Percentiles rank a stretch among this genome's conserved stretches.
Conservation (phyloP, 2,888 invertebrate genomes). For the Tanypteryx hageni region DNA sequence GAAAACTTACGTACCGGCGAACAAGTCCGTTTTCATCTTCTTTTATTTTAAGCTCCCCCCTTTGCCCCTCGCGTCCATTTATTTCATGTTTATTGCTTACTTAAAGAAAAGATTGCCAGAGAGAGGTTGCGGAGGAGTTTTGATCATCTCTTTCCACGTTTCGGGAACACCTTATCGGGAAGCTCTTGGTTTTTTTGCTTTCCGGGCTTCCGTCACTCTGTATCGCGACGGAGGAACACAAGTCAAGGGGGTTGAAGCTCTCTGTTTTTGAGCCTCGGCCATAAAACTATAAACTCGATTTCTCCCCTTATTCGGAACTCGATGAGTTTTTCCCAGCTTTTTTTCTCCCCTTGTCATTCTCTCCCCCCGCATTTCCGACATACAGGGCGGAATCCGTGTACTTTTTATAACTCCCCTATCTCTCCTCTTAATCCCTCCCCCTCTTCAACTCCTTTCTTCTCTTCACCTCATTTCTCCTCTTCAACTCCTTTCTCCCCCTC, state of each 20-base stretch:
- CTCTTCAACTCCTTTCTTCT: conserved; percentile 42
- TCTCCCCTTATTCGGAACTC: not conserved
- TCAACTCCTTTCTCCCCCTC: not conserved
- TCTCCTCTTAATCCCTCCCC: not conserved
- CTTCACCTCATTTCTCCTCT: not conserved
- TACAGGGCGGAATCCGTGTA: not conserved
- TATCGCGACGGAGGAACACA: not conserved
- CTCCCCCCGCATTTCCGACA: not conserved
- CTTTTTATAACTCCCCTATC: not conserved
- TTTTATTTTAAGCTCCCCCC: not conserved
- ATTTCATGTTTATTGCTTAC: not conserved
- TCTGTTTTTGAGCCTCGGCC: not conserved
- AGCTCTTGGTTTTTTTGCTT: not conserved
- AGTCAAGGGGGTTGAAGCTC: not conserved
- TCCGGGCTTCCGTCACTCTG: not conserved
- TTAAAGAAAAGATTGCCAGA: not conserved
- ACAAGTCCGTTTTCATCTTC: not conserved
- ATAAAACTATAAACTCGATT: conserved; percentile 21
- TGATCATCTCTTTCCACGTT: not conserved
- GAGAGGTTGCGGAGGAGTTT: not conserved
- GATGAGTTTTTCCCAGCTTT: not conserved
- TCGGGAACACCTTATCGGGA: not conserved
- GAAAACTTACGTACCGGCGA: not conserved
- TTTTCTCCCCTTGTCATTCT: conserved; percentile 48
- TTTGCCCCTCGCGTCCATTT: not conserved